Percentiles rank a stretch among this genome's conserved stretches.
Conservation (phyloP, 2,113 vertebrate genomes). For the Hiodon tergisus region DNA sequence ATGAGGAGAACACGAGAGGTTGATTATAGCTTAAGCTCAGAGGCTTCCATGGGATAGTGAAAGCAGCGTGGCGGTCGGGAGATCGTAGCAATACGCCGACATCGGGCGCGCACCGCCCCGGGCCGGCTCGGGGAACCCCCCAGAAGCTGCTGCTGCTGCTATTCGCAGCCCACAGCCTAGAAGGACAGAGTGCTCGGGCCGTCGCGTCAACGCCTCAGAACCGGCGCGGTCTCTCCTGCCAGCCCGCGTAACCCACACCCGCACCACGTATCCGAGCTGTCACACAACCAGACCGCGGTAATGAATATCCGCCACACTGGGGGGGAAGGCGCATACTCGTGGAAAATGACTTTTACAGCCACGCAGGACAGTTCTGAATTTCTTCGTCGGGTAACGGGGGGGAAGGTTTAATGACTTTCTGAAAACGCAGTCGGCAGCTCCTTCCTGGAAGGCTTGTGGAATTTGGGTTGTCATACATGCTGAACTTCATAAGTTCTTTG, state of each 20-base stretch:
- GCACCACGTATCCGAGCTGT: not conserved
- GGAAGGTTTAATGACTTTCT: not conserved
- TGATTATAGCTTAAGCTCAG: too few relatives aligned
- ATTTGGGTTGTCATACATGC: not conserved
- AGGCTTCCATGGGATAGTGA: too few relatives aligned
- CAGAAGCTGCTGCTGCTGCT: not conserved
- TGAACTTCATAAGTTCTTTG: not conserved
- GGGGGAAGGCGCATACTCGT: not conserved
- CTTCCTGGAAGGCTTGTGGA: not conserved
- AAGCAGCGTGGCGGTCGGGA: too few relatives aligned
- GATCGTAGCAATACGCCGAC: too few relatives aligned
- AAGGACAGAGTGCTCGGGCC: conserved; percentile 4
- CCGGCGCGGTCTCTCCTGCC: not conserved
- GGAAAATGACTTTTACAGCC: conserved; percentile 8
- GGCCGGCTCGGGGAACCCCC: not conserved
- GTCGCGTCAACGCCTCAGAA: conserved; percentile 3
- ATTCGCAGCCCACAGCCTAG: conserved; percentile 18
- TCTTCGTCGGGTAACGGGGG: not conserved
- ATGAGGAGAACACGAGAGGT: too few relatives aligned
- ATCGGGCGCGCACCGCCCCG: too few relatives aligned
- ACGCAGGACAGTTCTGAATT: not conserved
- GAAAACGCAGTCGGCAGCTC: not conserved
- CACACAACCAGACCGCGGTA: not conserved
- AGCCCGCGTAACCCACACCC: not conserved
- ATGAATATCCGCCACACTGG: not conserved